Percentiles rank a stretch among this genome's conserved stretches.
Conservation (phyloP, 2,113 vertebrate species). For the Desmodus rotundus region DNA sequence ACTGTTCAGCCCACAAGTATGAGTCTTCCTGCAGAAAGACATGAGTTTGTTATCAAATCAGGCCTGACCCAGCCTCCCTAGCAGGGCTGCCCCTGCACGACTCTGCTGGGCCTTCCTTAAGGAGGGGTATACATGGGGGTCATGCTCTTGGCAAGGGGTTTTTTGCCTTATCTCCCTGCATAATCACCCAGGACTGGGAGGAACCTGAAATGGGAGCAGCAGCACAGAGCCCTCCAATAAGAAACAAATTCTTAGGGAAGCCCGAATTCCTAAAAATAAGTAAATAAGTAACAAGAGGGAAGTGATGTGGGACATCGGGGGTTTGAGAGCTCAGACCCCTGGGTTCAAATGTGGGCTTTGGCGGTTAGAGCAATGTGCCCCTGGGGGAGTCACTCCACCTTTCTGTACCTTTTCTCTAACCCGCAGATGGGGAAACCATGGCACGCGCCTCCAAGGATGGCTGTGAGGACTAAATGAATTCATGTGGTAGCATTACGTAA, state of each 20-base stretch:
- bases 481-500: neutral
- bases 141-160: neutral
- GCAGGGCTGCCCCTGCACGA: neutral
- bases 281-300: neutral
- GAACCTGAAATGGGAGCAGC: neutral
- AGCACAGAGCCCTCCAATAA: neutral
- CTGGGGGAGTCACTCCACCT: neutral
- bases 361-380: neutral
- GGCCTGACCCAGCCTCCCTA: neutral
- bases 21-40: conserved; percentile 54
- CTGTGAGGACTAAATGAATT: neutral
- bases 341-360: neutral
- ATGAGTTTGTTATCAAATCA: conserved; percentile 3
- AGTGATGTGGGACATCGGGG: neutral
- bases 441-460: neutral
- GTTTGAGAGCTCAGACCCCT: neutral
- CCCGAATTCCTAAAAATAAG: neutral
- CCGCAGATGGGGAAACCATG: neutral
- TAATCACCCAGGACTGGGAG: neutral
- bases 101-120: neutral
- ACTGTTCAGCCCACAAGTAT: conserved; percentile 36
- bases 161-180: neutral
- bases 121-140: neutral
- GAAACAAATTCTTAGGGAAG: neutral
- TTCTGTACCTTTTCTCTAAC: neutral